These are phyloP conservation scores for Onthophagus taurus DNA, from an alignment of 1,140 invertebrate genomes.

Conservation along the genomic window DNA sequence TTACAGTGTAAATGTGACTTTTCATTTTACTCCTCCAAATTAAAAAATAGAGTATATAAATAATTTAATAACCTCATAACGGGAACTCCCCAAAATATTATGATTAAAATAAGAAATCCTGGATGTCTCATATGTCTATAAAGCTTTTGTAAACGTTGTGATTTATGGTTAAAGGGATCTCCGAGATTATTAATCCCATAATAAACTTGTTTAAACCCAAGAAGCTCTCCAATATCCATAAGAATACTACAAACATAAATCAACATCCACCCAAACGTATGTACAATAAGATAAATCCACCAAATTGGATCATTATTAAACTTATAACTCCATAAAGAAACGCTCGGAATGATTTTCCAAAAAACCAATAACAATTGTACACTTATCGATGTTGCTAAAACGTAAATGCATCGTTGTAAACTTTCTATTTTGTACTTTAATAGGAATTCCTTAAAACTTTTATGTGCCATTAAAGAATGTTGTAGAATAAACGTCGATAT, in stretches of 20 bases:
- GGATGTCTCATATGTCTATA: conserved; percentile 47
- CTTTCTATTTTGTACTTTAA: conserved; percentile 20
- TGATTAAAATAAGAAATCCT: conserved; percentile 43
- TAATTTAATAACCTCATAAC: conserved; percentile 42
- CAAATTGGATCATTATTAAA: conserved; percentile 32
- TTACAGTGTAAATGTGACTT: too few relatives aligned
- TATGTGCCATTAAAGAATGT: conserved; percentile 29
- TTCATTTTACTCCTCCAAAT: too few relatives aligned
- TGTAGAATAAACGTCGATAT: conserved; percentile 29
- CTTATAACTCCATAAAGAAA: conserved; percentile 29
- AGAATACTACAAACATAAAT: conserved; percentile 51
- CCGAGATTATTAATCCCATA: conserved; percentile 40
- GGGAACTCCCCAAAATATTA: conserved; percentile 45
- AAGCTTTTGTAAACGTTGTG: conserved; percentile 37
- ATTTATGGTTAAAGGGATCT: conserved; percentile 40
- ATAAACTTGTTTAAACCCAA: conserved; percentile 49
- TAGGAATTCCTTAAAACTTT: conserved; percentile 23
- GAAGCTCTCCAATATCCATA: conserved; percentile 50
- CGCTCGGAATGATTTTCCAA: conserved; percentile 24
- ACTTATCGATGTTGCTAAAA: conserved; percentile 24
- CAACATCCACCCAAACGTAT: conserved; percentile 47
- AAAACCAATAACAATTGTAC: conserved; percentile 25
- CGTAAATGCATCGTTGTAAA: conserved; percentile 30
- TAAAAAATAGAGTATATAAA: conserved; percentile 10
- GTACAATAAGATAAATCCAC: conserved; percentile 40